Evolutionary conservation across 2,113 vertebrate species (phyloP), one percentile per base, ranked within the genome.

Genomic region (Petromus typicus): DNA sequence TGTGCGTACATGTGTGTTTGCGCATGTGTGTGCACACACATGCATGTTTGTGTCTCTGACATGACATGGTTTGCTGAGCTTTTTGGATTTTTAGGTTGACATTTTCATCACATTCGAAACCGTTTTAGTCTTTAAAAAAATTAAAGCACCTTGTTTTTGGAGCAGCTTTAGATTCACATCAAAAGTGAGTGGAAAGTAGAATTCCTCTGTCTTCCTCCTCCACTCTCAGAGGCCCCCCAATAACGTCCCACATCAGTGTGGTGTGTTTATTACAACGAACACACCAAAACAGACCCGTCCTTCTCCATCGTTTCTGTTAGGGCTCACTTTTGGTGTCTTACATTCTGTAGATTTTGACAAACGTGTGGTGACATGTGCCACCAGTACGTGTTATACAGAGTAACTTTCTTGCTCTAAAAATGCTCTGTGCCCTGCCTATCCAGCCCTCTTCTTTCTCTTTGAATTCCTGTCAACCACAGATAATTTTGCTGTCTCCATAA

Each of bases 91-190:
- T 34, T 79, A 57, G 27, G 18, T 84, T 66, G n/a, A 85, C 43
- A n/a, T 83, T 57, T 79, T 81, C 27, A 88, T 45, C 18, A 66
- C 13, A 64, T 63, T 81, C 75, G 37, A 88, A 95, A 85, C 5
- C 84, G 79, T 82, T 94, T 76, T 43, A 71, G 7, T 71, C n/a
- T 90, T 67, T 90, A 20, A 59, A 75, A 86, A 75, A 63, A 67
- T 75, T 66, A 66, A 16, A 63, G 45, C 7, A 23, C 43, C 30
- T 59, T 51, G 18, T 54, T 34, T 78, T 78, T 54, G 48, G 75
- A 54, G 75, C 48, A 66, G 56, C 27, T 93, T 81, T 66, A 86
- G 66, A 37, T 73, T 80, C n/a, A 85, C 32, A 86, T 57, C 48
- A 25, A 80, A 93, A 56, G 14, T 43, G 37, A n/a, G 30, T 54